Evolutionary conservation across 2,888 invertebrate genomes (phyloP), one percentile per base, ranked within the genome.

Genomic region (Drosophila phalerata): DNA sequence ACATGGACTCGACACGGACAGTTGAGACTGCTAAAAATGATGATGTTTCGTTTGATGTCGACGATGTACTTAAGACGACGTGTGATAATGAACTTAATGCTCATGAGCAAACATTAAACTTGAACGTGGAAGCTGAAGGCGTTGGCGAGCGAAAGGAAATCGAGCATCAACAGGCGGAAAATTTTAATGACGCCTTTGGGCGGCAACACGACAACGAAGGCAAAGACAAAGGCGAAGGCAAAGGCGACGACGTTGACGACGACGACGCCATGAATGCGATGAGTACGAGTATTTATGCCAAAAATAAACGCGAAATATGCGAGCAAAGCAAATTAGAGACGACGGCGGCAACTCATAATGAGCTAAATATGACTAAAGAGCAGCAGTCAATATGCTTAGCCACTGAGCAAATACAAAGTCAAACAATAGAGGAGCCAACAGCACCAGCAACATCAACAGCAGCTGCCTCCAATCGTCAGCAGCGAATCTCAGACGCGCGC

Each of bases 401-500:
- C 70, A 77, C 62, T 73, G 86, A 80, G 83, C 81, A 78, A 51
- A 75, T 37, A 53, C 76, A 76, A 78, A 79, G 30, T 32, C 68
- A 34, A 55, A 51, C 51, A 76, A 76, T 76, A 71, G 78, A 48
- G 47, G 52, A 71, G 68, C 40, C 70, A 62, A 37, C 58, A 55
- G 55, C 25, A 19, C 57, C 52, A 6, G 68, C 70, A 47, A 49
- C 52, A 6, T 65, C 70, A 47, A 45, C 25, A 56, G 15, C 70
- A 67, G 55, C 63, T 53, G 68, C 69, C 64, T 61, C 67, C 75
- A 78, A 66, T 64, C 62, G 66, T 63, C 69, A 68, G 61, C 70
- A 51, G 53, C 43, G 63, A 56, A 69, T 70, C 81, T 91, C 91
- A 91, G 91, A 91, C 85, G 91, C 85, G 82, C 89, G 89, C 90